Conservation (phyloP, 2,797 vertebrate genomes). For the Platyrinchus mystaceus region DNA sequence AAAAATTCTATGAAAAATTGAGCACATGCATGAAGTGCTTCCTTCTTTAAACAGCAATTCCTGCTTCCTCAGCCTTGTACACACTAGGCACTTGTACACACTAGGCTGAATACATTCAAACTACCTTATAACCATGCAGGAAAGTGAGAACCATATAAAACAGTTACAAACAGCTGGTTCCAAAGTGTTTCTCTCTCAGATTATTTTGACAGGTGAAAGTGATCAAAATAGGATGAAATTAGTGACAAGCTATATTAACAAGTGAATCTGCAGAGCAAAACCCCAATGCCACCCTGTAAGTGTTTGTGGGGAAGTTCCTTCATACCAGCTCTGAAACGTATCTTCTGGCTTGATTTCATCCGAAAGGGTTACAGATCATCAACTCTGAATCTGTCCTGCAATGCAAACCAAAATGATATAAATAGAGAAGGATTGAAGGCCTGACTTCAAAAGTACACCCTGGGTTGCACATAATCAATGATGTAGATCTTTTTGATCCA, state of each 20-base stretch:
- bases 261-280: not conserved
- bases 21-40: not conserved
- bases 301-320: not conserved
- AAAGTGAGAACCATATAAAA: not conserved
- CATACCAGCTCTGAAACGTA: not conserved
- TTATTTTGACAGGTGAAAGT: not conserved
- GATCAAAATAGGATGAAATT: not conserved
- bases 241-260: not conserved
- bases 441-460: not conserved
- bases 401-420: not conserved
- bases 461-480: not conserved
- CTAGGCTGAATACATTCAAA: not conserved
- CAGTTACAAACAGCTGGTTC: not conserved
- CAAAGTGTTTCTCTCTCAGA: not conserved
- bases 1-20: slow-evolving; percentile 25
- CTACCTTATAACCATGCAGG: not conserved
- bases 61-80: not conserved
- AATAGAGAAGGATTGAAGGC: not conserved
- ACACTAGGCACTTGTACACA: not conserved
- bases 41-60: not conserved
- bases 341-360: not conserved
- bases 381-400: not conserved
- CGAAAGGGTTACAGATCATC: not conserved
- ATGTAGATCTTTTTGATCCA: not conserved
- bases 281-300: not conserved